These are phyloP conservation scores for Choreutis nemorana DNA, from an alignment of 2,888 invertebrate genomes.

Conservation along the genomic window DNA sequence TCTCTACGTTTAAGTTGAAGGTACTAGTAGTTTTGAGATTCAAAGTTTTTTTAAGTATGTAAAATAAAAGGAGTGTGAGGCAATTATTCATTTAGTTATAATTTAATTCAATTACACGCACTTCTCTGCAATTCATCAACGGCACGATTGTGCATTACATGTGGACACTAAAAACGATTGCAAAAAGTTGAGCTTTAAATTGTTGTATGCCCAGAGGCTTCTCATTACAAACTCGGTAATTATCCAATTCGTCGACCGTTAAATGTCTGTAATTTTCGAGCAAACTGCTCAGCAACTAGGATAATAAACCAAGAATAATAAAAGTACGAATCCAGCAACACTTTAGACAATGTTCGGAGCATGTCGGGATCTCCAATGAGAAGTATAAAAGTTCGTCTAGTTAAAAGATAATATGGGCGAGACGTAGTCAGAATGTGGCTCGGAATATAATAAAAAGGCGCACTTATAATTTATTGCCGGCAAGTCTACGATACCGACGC, in stretches of 20 bases:
- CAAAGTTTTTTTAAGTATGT: no score
- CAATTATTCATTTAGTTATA: conserved; percentile 23
- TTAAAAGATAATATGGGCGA: conserved; percentile 18
- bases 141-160: conserved; percentile 24
- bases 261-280: conserved; percentile 45
- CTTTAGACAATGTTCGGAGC: conserved; percentile 23
- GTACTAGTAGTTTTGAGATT: no score
- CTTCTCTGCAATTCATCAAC: conserved; percentile 23
- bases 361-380: conserved; percentile 16
- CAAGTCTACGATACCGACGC: no score
- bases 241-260: conserved; percentile 47
- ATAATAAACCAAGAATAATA: conserved; percentile 38
- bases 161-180: conserved; percentile 26
- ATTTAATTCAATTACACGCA: conserved; percentile 24
- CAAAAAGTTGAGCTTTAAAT: conserved; percentile 29
- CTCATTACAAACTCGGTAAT: conserved; percentile 38
- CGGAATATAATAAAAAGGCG: conserved; percentile 15
- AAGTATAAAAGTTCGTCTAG: conserved; percentile 16
- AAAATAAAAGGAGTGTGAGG: no score
- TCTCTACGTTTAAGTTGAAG: no score
- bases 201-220: conserved; percentile 28
- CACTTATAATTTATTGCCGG: conserved; percentile 18
- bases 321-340: conserved; percentile 29
- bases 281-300: conserved; percentile 25
- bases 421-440: conserved; percentile 17